Conservation (phyloP, 1,140 invertebrate species). For the Mactra quadrangularis region DNA sequence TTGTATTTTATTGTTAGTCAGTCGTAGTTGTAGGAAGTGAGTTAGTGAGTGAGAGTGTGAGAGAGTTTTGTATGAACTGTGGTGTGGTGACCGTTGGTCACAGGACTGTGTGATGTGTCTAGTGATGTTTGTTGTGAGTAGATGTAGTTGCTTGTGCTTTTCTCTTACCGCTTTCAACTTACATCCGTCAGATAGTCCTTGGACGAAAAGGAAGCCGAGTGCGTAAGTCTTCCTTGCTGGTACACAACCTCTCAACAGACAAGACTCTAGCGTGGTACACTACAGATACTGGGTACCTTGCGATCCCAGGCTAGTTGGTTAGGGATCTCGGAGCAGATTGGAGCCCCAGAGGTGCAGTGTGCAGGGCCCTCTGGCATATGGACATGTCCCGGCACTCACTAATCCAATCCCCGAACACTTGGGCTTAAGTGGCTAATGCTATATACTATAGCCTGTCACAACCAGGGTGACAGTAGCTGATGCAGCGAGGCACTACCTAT, state of each 20-base stretch:
- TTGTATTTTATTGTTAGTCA: too few relatives aligned
- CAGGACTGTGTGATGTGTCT: not conserved
- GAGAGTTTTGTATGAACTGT: too few relatives aligned
- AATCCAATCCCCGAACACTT: too few relatives aligned
- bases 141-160: slow-evolving; percentile 1
- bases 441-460: too few relatives aligned
- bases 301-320: slow-evolving; percentile 11
- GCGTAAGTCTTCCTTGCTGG: too few relatives aligned
- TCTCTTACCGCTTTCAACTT: slow-evolving; percentile 1
- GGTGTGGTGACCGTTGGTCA: not conserved
- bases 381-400: too few relatives aligned
- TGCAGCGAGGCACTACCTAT: too few relatives aligned
- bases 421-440: too few relatives aligned
- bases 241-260: not conserved
- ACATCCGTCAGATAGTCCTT: slow-evolving; percentile 6
- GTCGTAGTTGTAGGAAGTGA: too few relatives aligned
- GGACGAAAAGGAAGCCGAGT: slow-evolving; percentile 31
- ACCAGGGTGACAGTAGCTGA: too few relatives aligned
- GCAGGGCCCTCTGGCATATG: not conserved
- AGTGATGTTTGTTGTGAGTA: too few relatives aligned
- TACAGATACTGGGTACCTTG: slow-evolving; percentile 23
- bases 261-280: slow-evolving; percentile 12
- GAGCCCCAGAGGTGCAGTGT: slow-evolving; percentile 28
- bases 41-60: too few relatives aligned
- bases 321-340: slow-evolving; percentile 6